Evolutionary conservation across 2,888 invertebrate species (phyloP).

Genomic region (Ceriagrion tenellum): DNA sequence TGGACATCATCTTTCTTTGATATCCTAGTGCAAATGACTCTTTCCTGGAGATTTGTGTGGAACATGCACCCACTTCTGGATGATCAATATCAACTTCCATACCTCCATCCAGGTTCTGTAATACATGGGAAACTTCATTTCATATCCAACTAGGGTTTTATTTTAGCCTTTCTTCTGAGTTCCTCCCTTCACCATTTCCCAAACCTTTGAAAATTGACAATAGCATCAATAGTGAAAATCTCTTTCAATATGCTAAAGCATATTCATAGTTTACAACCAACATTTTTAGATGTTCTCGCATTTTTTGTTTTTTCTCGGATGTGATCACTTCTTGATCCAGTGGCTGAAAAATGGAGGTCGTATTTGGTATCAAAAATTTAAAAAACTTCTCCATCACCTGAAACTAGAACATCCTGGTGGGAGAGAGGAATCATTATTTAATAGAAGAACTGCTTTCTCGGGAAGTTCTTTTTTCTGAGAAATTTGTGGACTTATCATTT

Average conservation of each 20-base stretch:
- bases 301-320: conserved; percentile 70
- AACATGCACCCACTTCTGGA: not conserved
- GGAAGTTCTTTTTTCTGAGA: not conserved
- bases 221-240: not conserved
- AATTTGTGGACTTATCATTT: not conserved
- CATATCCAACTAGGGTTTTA: not conserved
- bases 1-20: not conserved
- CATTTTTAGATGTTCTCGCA: not conserved
- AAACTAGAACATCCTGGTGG: not conserved
- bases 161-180: not conserved
- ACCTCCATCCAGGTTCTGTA: not conserved
- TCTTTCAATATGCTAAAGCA: not conserved
- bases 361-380: conserved; percentile 74
- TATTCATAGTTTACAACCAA: not conserved
- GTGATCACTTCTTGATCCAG: conserved; percentile 72
- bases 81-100: not conserved
- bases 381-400: conserved; percentile 72
- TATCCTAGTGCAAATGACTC: not conserved
- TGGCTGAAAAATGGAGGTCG: conserved; percentile 72
- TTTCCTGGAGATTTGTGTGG: not conserved
- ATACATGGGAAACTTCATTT: not conserved
- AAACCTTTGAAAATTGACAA: not conserved
- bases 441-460: not conserved
- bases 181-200: not conserved
- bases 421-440: conserved; percentile 9